Base-by-base conservation (phyloP, 2,888 invertebrate species). In the Agrilus biguttatus region DNA sequence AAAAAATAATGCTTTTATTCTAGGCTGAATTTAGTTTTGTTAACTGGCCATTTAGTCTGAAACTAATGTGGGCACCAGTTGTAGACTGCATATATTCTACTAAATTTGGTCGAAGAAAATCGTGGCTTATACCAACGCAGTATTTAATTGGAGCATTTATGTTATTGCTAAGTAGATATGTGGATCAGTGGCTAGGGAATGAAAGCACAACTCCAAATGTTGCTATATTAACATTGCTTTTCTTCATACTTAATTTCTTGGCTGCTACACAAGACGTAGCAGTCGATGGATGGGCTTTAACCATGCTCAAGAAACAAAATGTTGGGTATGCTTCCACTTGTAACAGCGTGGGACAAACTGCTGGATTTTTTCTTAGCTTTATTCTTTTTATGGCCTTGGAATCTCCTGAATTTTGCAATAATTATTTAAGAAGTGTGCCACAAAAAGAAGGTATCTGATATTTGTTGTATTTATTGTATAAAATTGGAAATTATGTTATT, bases 211-310 rank as follows among this genome's bases (percentile, higher is more conserved):
- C 55, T 23, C 86, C 89, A 0, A 81, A 85, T 55, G 85, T 91
- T 53, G 75, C 72, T 44, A 63, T 83, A 39, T 70, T 98, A 21
- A 96, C 96, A 1, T 58, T 77, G 12, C 72, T 90, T 45, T 99
- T 99, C 68, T 87, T 97, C 62, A 71, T 79, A 43, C 71, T 98
- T 3, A 97, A 96, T 60, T 95, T 97, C 59, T 71, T 99, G 55
- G 97, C 97, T 5, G 97, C 98, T 2, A 98, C 98, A 2, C 98
- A 99, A 70, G 98, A 99, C 65, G 96, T 98, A 58, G 97, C 95
- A 13, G 97, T 99, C 0, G 98, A 99, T 70, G 98, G 98, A 17
- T 99, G 98, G 98, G 98, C 98, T 1, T 71, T 99, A 10, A 98
- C 97, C 1, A 98, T 99, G 93, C 71, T 98, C 2, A 88, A 91